Evolutionary conservation across 2,888 invertebrate species (phyloP).

Genomic region (Synanthedon vespiformis): DNA sequence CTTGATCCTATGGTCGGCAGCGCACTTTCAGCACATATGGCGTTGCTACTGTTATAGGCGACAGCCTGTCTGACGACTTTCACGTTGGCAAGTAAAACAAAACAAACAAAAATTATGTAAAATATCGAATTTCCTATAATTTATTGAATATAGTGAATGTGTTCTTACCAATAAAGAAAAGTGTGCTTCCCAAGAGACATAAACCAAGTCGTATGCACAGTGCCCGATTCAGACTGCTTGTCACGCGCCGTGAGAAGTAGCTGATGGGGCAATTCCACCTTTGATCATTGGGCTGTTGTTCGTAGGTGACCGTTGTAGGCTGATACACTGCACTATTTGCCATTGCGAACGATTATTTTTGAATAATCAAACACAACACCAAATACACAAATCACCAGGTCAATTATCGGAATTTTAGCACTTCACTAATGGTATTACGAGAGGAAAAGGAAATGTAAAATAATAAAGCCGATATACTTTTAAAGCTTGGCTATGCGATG

Average conservation of each 20-base stretch:
- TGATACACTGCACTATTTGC: conserved; percentile 81
- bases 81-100: too few relatives aligned
- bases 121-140: too few relatives aligned
- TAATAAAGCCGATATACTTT: too few relatives aligned
- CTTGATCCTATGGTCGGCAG: too few relatives aligned
- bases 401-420: not conserved
- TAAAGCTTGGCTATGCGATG: too few relatives aligned
- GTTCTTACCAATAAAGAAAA: conserved; percentile 54
- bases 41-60: too few relatives aligned
- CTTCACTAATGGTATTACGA: not conserved
- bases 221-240: conserved; percentile 56
- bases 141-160: too few relatives aligned
- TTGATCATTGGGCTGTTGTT: conserved; percentile 70
- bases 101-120: too few relatives aligned
- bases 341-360: conserved; percentile 51
- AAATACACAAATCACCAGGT: conserved; percentile 6
- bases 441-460: too few relatives aligned
- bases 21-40: too few relatives aligned
- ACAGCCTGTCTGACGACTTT: too few relatives aligned
- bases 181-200: conserved; percentile 52
- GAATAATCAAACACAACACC: conserved; percentile 8
- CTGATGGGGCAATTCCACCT: conserved; percentile 70
- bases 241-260: conserved; percentile 63
- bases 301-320: conserved; percentile 82
- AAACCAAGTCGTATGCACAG: conserved; percentile 51